Evolutionary conservation across 2,113 vertebrate genomes (phyloP).

Genomic region (Heteronetta atricapilla): DNA sequence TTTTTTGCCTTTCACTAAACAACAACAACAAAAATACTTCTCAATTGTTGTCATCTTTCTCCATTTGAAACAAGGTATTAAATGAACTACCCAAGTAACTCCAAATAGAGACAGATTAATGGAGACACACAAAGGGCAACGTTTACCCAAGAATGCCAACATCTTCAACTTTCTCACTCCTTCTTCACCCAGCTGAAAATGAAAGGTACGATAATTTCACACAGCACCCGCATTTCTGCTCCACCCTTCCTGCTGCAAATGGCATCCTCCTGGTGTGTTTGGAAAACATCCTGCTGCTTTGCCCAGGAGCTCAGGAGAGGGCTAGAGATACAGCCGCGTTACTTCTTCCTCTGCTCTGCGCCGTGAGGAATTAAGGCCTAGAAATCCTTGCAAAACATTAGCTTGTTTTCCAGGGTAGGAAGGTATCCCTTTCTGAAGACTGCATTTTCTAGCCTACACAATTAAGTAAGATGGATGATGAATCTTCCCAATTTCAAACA

Average conservation of each 20-base stretch:
- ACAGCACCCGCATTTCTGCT: not conserved
- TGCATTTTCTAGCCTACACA: accelerated
- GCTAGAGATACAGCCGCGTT: not conserved
- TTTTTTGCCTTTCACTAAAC: not conserved
- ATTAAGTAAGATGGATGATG: not conserved
- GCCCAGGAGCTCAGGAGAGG: not conserved
- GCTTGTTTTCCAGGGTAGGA: not conserved
- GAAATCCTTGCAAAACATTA: not conserved
- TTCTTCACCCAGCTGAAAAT: not conserved
- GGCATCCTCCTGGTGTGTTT: not conserved
- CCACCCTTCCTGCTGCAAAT: not conserved
- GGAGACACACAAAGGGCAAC: not conserved
- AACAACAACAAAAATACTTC: not conserved
- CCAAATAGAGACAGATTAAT: not conserved
- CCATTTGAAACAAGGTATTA: not conserved
- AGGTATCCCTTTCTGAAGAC: not conserved
- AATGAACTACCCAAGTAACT: not conserved
- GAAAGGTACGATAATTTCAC: not conserved
- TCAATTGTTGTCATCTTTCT: not conserved
- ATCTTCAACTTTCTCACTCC: not conserved
- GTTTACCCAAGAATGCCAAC: not conserved
- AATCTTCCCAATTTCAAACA: not conserved
- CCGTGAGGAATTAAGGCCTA: not conserved
- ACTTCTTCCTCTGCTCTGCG: not conserved
- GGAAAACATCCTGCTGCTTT: not conserved